phyloP scores from a whole-genome alignment of 2,888 invertebrate species.

The Polydrusus tereticollis region DNA sequence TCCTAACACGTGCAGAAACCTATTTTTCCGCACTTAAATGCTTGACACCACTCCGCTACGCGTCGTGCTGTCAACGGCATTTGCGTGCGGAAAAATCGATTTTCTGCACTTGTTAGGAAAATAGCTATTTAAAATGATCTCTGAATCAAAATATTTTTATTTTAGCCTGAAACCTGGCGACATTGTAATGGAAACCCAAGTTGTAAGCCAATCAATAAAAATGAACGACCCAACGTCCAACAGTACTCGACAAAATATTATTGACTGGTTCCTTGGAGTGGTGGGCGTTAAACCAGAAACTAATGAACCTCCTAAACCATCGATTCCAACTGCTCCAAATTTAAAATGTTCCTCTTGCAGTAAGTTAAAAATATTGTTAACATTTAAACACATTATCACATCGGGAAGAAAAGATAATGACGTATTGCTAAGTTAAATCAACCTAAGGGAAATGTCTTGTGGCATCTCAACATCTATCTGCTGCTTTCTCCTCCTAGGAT shows the following conservation, averaged over 20 bases:
- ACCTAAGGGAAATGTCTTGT: no score
- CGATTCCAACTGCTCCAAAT: conserved; percentile 32
- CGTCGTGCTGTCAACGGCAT: no score
- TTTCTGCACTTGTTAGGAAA: no score
- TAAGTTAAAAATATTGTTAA: conserved; percentile 52
- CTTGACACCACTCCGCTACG: no score
- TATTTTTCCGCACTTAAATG: no score
- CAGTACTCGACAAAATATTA: conserved; percentile 51
- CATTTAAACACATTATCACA: not conserved
- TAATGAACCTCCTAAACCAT: conserved; percentile 34
- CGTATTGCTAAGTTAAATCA: no score
- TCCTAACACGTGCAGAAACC: no score
- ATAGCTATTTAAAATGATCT: no score
- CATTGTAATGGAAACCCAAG: conserved; percentile 40
- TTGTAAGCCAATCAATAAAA: conserved; percentile 29
- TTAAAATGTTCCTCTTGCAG: conserved; percentile 58
- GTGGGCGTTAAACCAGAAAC: conserved; percentile 56
- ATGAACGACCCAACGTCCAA: conserved; percentile 39
- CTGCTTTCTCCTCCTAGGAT: no score
- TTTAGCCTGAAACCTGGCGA: conserved; percentile 40
- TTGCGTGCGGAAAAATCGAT: no score
- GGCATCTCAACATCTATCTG: no score
- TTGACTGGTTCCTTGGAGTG: conserved; percentile 63
- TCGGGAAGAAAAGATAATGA: not conserved
- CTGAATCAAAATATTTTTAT: not conserved